Percentiles rank a stretch among this genome's conserved stretches.
phyloP scores from a whole-genome alignment of 53 echinoderm and acorn worm species.

The Antedon mediterranea region DNA sequence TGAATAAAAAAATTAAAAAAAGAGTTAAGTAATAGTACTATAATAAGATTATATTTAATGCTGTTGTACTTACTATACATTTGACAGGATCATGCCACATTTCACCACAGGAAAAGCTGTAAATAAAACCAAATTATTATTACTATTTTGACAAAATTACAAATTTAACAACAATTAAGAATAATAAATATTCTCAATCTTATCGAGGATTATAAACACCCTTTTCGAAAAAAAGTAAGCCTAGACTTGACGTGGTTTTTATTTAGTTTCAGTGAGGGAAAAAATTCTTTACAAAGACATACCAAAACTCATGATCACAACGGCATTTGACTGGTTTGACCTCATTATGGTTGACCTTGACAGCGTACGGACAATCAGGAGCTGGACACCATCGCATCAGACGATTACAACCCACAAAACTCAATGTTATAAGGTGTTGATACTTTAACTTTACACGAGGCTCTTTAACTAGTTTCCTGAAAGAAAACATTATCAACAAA shows the following conservation, averaged over 20 bases:
- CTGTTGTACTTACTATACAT: slow-evolving; percentile 56
- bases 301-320: slow-evolving; percentile 83
- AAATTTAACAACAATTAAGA: no score
- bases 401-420: slow-evolving; percentile 97
- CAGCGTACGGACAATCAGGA: slow-evolving; percentile 93
- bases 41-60: not conserved
- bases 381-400: slow-evolving; percentile 98
- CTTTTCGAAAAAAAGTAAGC: no score
- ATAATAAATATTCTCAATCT: no score
- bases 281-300: no score
- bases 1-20: no score
- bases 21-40: no score
- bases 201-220: no score
- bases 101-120: slow-evolving; percentile 89
- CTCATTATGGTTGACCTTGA: slow-evolving; percentile 77
- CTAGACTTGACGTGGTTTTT: no score
- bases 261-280: no score
- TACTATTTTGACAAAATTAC: no score
- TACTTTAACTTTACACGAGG: slow-evolving; percentile 95
- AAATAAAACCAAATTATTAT: not conserved
- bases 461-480: slow-evolving; percentile 88
- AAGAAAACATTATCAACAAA: not conserved
- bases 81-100: slow-evolving; percentile 98
- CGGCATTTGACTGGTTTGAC: slow-evolving; percentile 72
- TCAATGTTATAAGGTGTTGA: slow-evolving; percentile 94